A percentile compares a stretch with the other conserved stretches of the same genome.
Conservation (phyloP, 2,888 invertebrate genomes). For the Drosophila affinis region DNA sequence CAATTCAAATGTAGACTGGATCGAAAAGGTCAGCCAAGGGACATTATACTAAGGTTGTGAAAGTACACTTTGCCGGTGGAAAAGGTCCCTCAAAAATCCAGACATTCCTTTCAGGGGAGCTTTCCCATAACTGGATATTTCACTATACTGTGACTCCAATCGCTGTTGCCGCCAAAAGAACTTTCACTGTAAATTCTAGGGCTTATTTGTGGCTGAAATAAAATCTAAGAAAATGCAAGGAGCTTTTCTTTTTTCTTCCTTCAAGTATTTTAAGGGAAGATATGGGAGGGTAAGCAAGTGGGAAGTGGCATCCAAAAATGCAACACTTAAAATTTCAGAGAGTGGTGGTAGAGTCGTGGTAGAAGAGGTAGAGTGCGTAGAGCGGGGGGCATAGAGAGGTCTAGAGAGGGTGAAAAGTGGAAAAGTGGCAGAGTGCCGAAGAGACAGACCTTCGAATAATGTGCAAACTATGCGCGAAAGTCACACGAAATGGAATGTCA, state of each 20-base stretch:
- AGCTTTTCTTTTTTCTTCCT: not conserved
- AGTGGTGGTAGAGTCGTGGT: not conserved
- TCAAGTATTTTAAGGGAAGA: not conserved
- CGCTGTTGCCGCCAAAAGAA: not conserved
- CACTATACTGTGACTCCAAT: not conserved
- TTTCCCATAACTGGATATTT: no score
- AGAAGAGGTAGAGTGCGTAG: not conserved
- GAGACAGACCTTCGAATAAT: constrained; percentile 25
- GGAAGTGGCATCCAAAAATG: not conserved
- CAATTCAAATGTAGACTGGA: no score
- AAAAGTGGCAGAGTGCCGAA: constrained; percentile 7
- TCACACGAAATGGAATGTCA: constrained; percentile 21
- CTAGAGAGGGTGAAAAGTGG: not conserved
- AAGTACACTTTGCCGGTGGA: no score
- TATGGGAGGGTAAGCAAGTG: not conserved
- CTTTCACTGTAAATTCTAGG: not conserved
- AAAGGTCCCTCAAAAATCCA: no score
- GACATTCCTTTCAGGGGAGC: no score
- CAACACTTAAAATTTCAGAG: constrained; percentile 19
- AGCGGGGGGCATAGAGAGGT: not conserved
- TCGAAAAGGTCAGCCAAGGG: no score
- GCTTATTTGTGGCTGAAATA: not conserved
- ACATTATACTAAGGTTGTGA: no score
- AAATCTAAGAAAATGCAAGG: not conserved
- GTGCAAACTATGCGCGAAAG: constrained; percentile 26